Conservation (phyloP, 2,888 invertebrate species). For the Lepidocyrtoides sp. region DNA sequence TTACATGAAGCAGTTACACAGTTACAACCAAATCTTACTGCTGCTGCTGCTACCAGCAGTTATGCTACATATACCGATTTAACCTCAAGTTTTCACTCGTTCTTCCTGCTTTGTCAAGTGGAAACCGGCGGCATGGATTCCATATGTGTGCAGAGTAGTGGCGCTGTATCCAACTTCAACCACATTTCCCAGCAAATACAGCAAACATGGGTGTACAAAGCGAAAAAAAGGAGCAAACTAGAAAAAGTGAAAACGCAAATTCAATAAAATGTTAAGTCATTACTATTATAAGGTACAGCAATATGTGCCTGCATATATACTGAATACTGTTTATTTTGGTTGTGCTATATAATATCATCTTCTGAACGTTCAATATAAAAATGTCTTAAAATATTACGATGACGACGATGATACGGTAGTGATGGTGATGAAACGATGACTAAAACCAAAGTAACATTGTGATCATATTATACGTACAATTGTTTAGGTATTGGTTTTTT, state of each 20-base stretch:
- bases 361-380: not conserved
- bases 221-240: not conserved
- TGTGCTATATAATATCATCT: not conserved
- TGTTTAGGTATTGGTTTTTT: not conserved
- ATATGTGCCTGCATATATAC: too few species aligned
- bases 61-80: not conserved
- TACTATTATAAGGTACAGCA: not conserved
- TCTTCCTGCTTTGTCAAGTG: constrained; percentile 22
- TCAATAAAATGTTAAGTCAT: constrained; percentile 22
- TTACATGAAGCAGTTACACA: not conserved
- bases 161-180: not conserved
- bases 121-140: constrained; percentile 42
- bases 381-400: not conserved
- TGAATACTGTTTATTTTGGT: too few species aligned
- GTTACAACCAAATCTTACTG: too few species aligned
- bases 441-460: too few species aligned
- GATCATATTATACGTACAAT: too few species aligned
- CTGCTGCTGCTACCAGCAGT: not conserved
- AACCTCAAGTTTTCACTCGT: not conserved
- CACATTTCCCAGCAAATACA: not conserved
- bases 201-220: not conserved
- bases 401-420: constrained; percentile 23
- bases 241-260: constrained; percentile 32
- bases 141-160: not conserved
- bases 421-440: constrained; percentile 28